These are phyloP conservation scores for Montipora capricornis DNA, from an alignment of 64 coral and sea anemone species.

Conservation along the genomic window DNA sequence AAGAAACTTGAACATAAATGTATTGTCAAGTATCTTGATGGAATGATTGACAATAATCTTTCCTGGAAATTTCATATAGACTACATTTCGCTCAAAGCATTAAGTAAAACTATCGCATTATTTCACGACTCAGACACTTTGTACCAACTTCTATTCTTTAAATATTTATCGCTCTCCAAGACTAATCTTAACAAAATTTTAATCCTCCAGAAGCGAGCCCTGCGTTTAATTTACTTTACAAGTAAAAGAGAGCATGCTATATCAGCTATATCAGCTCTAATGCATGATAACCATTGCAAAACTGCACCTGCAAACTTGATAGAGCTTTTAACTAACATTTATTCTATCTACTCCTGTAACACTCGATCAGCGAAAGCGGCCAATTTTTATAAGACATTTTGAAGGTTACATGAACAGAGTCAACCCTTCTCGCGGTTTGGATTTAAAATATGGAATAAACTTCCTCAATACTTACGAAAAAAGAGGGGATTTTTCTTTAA, in stretches of 20 bases:
- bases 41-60: not conserved
- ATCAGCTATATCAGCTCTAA: not conserved
- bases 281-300: not conserved
- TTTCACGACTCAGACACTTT: not conserved
- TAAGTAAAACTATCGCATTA: not conserved
- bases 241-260: not conserved
- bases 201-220: slow-evolving; percentile 32
- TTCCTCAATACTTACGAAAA: not conserved
- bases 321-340: not conserved
- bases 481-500: not conserved
- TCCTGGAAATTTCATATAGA: not conserved
- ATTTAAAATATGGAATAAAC: slow-evolving; percentile 10
- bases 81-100: not conserved
- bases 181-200: slow-evolving; percentile 1
- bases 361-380: not conserved
- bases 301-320: not conserved
- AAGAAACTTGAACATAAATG: not conserved
- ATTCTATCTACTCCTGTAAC: slow-evolving; percentile 5
- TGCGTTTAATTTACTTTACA: slow-evolving; percentile 23
- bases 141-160: no score
- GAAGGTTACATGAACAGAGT: not conserved
- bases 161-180: not conserved
- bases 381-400: not conserved
- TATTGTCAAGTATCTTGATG: not conserved
- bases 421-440: not conserved